Percentiles rank a stretch among this genome's conserved stretches.
Conservation (phyloP, 2,888 invertebrate species). For the Drosophila ezoana region DNA sequence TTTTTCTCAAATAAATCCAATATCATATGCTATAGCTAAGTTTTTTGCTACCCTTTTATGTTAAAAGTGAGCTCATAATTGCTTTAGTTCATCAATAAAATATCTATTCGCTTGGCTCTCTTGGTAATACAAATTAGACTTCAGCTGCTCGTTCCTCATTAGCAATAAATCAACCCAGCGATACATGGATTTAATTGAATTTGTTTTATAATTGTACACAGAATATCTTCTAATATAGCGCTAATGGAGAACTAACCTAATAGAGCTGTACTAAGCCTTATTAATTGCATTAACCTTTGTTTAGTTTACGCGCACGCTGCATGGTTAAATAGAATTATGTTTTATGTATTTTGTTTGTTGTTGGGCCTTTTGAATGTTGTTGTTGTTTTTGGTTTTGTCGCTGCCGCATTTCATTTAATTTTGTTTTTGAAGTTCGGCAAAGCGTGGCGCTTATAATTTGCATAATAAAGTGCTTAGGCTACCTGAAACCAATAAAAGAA, state of each 20-base stretch:
- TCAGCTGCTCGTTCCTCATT: neutral
- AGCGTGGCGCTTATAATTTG: slow-evolving; percentile 78
- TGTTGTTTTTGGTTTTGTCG: slow-evolving; percentile 20
- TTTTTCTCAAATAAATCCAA: too few relatives aligned
- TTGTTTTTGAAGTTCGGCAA: slow-evolving; percentile 67
- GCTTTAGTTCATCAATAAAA: slow-evolving; percentile 6
- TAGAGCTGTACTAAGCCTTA: slow-evolving; percentile 6
- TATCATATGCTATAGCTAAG: too few relatives aligned
- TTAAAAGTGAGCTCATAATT: neutral
- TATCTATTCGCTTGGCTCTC: neutral
- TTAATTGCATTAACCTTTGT: slow-evolving; percentile 58
- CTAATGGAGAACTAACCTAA: neutral
- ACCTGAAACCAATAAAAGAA: slow-evolving; percentile 70
- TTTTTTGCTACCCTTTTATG: neutral
- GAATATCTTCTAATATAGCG: slow-evolving; percentile 4
- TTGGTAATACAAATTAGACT: slow-evolving; percentile 10
- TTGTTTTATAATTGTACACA: slow-evolving; percentile 44
- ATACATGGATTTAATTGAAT: slow-evolving; percentile 52
- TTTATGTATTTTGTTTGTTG: slow-evolving; percentile 26
- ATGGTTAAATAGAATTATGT: slow-evolving; percentile 56
- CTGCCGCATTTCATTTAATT: slow-evolving; percentile 59
- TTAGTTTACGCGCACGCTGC: slow-evolving; percentile 31
- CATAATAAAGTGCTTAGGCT: slow-evolving; percentile 80
- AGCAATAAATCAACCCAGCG: slow-evolving; percentile 16
- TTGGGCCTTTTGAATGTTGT: neutral